These are phyloP conservation scores for Patella caerulea DNA, from an alignment of 2,888 invertebrate species.

Conservation along the genomic window DNA sequence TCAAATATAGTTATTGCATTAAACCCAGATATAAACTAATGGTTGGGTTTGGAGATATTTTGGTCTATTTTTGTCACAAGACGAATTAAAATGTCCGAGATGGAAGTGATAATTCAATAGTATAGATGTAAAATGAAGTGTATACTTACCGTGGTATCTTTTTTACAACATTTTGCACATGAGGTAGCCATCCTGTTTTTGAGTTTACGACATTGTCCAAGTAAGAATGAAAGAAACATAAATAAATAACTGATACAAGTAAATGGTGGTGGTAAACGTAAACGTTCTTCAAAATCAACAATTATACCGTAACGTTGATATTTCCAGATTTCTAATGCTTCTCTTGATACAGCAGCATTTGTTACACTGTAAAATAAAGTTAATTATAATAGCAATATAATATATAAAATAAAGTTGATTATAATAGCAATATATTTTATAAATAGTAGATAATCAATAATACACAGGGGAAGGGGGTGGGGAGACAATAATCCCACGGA, in stretches of 20 bases:
- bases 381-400: not conserved
- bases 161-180: not conserved
- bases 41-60: too few species aligned
- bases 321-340: conserved; percentile 98
- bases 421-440: not conserved
- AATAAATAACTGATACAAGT: conserved; percentile 90
- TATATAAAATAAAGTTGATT: conserved; percentile 4
- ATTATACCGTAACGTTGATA: conserved; percentile 92
- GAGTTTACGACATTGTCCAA: not conserved
- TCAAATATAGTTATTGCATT: too few species aligned
- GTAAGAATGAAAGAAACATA: conserved; percentile 74
- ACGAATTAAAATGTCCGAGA: too few species aligned
- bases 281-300: conserved; percentile 97
- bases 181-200: not conserved
- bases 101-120: too few species aligned
- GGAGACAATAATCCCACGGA: too few species aligned
- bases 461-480: too few species aligned
- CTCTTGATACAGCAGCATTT: conserved; percentile 84
- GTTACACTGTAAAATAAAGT: conserved; percentile 68
- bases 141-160: not conserved
- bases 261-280: conserved; percentile 94
- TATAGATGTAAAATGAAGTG: too few species aligned
- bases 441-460: not conserved
- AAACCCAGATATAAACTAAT: too few species aligned
- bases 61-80: too few species aligned